Evolutionary conservation across 2,888 invertebrate species (phyloP), one percentile per base, ranked within the genome.

Genomic region (Tenthredo livida): DNA sequence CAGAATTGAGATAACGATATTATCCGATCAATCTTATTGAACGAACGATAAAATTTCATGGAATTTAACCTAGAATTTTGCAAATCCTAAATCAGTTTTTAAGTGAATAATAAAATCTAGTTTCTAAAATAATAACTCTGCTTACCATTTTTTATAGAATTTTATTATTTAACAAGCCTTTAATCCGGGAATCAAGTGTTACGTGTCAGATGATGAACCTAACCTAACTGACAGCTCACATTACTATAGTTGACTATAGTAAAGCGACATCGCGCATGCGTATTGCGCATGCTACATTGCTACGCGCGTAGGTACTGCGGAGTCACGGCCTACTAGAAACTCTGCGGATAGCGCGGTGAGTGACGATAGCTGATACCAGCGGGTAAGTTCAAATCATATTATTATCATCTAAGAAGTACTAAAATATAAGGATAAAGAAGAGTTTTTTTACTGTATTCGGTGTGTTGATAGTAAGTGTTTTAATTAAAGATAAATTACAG

Each of bases 291-390:
- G 58, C 7, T 6, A 17, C 6, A n/a, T n/a, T 21, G 58, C n/a
- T 1, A n/a, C n/a, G n/a, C n/a, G n/a, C n/a, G n/a, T n/a, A n/a
- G n/a, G n/a, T 37, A 37, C 37, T 37, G 7, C 37, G 17, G 58
- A 58, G 58, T 58, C 58, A 58, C 58, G 58, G 58, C 58, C 58
- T 58, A 58, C 58, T 58, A 58, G 58, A 58, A 58, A 58, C 21
- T 58, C 21, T n/a, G 58, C 6, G 58, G 58, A 21, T 6, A 6
- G 58, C 21, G 21, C 1, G 58, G 9, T 58, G 17, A 17, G 58
- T 21, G 58, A 58, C n/a, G 58, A 58, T 58, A 58, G 21, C 58
- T 58, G 9, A 21, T 58, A 37, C 37, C 37, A 58, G 58, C 58
- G 58, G 58, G 58, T 47, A 58, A n/a, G 21, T 58, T 58, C 9